Percentiles rank a stretch among this genome's conserved stretches.
Conservation (phyloP, 1,140 invertebrate genomes). For the Hycleus cichorii region DNA sequence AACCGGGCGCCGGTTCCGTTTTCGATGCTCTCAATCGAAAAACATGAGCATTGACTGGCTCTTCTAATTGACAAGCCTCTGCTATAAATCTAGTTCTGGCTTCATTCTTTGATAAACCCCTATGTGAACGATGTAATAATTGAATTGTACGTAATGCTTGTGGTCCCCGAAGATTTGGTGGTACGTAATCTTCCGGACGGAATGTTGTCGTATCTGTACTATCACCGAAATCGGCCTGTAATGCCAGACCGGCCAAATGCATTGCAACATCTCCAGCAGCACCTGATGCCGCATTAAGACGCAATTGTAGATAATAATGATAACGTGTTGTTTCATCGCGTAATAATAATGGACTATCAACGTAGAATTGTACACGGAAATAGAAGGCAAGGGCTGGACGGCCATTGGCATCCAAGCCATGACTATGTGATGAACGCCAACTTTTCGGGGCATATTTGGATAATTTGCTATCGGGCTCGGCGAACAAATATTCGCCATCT, state of each 20-base stretch:
- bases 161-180: conserved; percentile 50
- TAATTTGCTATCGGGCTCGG: conserved; percentile 87
- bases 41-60: conserved; percentile 87
- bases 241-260: conserved; percentile 57
- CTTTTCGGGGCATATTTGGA: conserved; percentile 93
- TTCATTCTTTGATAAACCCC: conserved; percentile 56
- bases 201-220: conserved; percentile 56
- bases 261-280: conserved; percentile 64
- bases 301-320: conserved; percentile 89
- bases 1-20: conserved; percentile 62
- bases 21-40: conserved; percentile 81
- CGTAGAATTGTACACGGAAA: conserved; percentile 90
- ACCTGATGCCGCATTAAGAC: conserved; percentile 74
- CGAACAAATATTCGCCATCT: conserved; percentile 93
- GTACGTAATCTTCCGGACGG: conserved; percentile 68
- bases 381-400: conserved; percentile 83
- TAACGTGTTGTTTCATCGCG: conserved; percentile 85
- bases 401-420: conserved; percentile 83
- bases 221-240: conserved; percentile 89
- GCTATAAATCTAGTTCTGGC: conserved; percentile 81
- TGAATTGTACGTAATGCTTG: conserved; percentile 55
- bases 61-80: conserved; percentile 76
- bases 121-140: conserved; percentile 64
- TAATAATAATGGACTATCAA: conserved; percentile 78
- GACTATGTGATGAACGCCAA: conserved; percentile 86